A percentile compares a stretch with the other conserved stretches of the same genome.
These are phyloP conservation scores for Drosophila burlai DNA, from an alignment of 1,140 invertebrate species.

Conservation along the genomic window DNA sequence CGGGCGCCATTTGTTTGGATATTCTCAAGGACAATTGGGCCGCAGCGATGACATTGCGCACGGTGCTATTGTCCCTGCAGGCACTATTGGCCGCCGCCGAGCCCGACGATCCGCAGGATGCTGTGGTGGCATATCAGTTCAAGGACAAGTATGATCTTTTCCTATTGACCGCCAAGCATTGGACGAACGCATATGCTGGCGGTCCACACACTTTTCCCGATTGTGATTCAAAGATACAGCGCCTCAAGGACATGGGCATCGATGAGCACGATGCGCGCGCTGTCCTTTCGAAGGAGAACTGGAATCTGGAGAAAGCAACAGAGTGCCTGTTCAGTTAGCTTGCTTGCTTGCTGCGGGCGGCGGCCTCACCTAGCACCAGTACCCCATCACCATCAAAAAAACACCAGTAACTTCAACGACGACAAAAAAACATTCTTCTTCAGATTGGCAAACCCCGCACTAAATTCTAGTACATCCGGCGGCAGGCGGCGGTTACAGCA, in stretches of 20 bases:
- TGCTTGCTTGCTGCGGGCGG: constrained; percentile 4
- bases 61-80: constrained; percentile 97
- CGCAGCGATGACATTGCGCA: constrained; percentile 98
- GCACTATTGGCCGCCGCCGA: constrained; percentile 96
- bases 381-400: constrained; percentile 9
- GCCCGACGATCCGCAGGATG: constrained; percentile 98
- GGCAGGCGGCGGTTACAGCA: background rate
- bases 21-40: constrained; percentile 99
- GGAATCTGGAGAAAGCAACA: constrained; percentile 95
- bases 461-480: constrained; percentile 36
- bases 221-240: constrained; percentile 93
- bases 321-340: constrained; percentile 95
- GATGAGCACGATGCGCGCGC: constrained; percentile 93
- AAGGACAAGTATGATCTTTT: constrained; percentile 96
- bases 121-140: constrained; percentile 98
- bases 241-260: constrained; percentile 95
- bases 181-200: constrained; percentile 97
- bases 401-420: constrained; percentile 20
- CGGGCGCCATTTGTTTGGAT: constrained; percentile 99
- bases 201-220: constrained; percentile 91
- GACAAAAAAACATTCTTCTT: constrained; percentile 8
- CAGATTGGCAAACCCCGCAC: constrained; percentile 12
- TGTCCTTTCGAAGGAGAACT: constrained; percentile 94
- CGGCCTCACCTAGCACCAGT: constrained; percentile 3
- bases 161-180: constrained; percentile 95